Conservation (phyloP, 2,113 vertebrate species). For the Asarcornis scutulata region DNA sequence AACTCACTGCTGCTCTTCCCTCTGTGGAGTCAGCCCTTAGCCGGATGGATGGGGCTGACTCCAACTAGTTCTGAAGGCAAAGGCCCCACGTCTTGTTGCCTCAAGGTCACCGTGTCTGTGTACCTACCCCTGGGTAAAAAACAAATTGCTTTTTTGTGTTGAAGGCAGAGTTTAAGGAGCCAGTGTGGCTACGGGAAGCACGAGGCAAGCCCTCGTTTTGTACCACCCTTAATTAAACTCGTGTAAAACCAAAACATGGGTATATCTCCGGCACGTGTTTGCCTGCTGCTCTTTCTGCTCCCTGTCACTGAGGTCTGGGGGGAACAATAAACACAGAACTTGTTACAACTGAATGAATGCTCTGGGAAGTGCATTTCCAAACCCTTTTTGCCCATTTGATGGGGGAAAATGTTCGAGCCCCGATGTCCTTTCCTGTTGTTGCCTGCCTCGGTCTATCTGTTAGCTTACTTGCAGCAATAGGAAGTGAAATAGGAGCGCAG, state of each 20-base stretch:
- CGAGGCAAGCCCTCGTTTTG: neutral
- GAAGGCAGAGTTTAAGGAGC: neutral
- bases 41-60: neutral
- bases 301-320: neutral
- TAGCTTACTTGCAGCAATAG: neutral
- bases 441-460: neutral
- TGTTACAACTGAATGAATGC: neutral
- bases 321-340: neutral
- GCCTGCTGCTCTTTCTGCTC: accelerated
- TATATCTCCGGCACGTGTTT: neutral
- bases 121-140: neutral
- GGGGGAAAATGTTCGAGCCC: neutral
- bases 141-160: neutral
- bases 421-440: neutral
- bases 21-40: neutral
- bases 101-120: accelerated
- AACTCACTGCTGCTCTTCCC: accelerated
- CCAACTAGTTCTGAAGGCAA: neutral
- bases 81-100: neutral
- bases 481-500: neutral
- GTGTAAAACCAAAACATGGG: accelerated
- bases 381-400: neutral
- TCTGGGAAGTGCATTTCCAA: neutral
- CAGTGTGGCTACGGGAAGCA: accelerated
- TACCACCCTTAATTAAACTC: neutral